These are phyloP conservation scores for Diceros bicornis DNA, from an alignment of 2,797 vertebrate genomes.

Conservation along the genomic window DNA sequence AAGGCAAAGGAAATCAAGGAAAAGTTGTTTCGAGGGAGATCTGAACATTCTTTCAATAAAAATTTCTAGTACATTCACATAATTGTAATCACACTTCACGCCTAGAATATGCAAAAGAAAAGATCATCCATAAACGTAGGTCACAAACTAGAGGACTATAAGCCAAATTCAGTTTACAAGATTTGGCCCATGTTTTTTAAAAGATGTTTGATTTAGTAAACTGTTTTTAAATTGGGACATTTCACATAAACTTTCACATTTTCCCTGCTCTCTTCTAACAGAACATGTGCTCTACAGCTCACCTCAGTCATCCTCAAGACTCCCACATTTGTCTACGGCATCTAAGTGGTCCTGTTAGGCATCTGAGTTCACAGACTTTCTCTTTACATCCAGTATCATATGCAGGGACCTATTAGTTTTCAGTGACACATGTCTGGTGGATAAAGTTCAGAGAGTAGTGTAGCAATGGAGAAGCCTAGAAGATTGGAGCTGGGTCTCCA, in stretches of 20 bases:
- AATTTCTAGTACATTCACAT: not conserved
- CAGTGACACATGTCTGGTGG: not conserved
- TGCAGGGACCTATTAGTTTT: not conserved
- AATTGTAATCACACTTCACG: constrained; percentile 24
- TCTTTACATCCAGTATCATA: not conserved
- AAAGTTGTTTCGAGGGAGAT: not conserved
- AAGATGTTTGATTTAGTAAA: constrained; percentile 2
- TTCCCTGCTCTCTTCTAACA: not conserved
- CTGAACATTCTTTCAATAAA: not conserved
- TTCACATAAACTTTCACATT: not conserved
- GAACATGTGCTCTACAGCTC: not conserved
- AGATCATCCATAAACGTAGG: not conserved
- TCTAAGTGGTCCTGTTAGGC: not conserved
- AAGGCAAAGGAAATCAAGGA: not conserved
- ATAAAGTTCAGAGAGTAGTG: not conserved
- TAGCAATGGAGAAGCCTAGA: not conserved
- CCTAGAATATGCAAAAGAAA: not conserved
- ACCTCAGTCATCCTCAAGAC: not conserved
- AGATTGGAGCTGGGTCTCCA: not conserved
- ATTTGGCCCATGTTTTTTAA: not conserved
- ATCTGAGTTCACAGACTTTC: not conserved
- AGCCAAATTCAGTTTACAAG: not conserved
- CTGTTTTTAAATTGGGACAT: not conserved
- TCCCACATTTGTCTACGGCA: not conserved
- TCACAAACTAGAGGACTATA: not conserved